Evolutionary conservation across 2,888 invertebrate species (phyloP).

Genomic region (Drosophila rubida): DNA sequence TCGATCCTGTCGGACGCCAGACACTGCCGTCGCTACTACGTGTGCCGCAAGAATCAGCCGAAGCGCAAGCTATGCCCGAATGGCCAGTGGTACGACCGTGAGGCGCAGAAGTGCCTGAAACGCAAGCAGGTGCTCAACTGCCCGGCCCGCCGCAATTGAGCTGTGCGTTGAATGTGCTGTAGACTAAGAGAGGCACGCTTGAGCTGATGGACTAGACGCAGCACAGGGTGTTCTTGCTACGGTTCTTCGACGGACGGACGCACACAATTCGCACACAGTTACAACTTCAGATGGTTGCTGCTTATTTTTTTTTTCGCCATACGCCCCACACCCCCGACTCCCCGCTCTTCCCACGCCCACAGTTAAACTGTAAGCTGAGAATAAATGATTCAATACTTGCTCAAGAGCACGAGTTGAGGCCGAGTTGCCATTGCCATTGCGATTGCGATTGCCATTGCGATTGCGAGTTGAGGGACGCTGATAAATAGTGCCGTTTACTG

Average conservation of each 20-base stretch:
- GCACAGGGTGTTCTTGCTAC: constrained; percentile 8
- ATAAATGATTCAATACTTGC: constrained; percentile 24
- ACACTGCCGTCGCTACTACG: constrained; percentile 53
- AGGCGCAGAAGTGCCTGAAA: constrained; percentile 29
- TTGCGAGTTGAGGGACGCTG: constrained; percentile 11
- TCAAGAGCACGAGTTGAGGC: neutral
- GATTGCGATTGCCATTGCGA: neutral
- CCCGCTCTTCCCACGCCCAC: constrained; percentile 1
- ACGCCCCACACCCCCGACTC: constrained; percentile 2
- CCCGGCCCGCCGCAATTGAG: constrained; percentile 45
- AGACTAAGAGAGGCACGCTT: constrained; percentile 1
- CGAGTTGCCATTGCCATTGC: neutral
- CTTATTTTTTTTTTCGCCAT: constrained; percentile 15
- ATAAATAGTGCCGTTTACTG: constrained; percentile 42
- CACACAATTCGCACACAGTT: neutral
- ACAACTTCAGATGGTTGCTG: constrained; percentile 6
- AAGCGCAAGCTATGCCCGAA: constrained; percentile 34
- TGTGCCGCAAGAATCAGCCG: constrained; percentile 35
- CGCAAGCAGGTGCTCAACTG: constrained; percentile 48
- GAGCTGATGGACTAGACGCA: constrained; percentile 12
- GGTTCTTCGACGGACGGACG: neutral
- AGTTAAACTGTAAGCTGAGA: constrained; percentile 30
- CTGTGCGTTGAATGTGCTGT: constrained; percentile 1
- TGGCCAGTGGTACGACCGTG: constrained; percentile 56
- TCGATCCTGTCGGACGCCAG: constrained; percentile 39